Base-by-base conservation (phyloP, 37 sponge, comb jelly and placozoan genomes). In the Corticium candelabrum region DNA sequence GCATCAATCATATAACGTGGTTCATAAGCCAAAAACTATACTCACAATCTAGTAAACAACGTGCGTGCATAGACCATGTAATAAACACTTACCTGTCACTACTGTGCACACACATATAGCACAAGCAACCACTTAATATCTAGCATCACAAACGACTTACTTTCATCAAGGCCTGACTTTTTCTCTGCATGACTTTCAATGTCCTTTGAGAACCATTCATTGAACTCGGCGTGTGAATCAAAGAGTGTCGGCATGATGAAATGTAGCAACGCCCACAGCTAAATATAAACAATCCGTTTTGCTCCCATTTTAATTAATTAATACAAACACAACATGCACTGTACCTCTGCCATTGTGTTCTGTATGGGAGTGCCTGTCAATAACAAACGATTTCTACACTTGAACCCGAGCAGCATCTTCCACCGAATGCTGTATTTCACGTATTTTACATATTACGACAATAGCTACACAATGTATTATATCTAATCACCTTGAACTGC, bases 171-270 rank as follows among this genome's bases (percentile, higher is more conserved):
- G 31, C 75, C 84, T 0, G 86, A 82, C 83, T 90, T 93, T 81
- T 82, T 87, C 79, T 93, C 93, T 0, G 91, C 90, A 37, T 87
- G 93, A 56, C 87, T 89, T 84, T 95, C 96, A 68, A 95, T 95
- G 82, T 95, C 96, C 37, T 82, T 84, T 0, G 93, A 91, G 86
- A 95, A 95, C 96, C 96, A 95, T 75, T 95, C 96, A 36, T 86
- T 91, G 82, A 95, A 95, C 82, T 95, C 96, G 15, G 88, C 92
- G 67, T 95, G 96, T 0, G 90, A 91, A 81, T 95, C 96, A 84
- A 95, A 95, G 83, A 95, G 82, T 7, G 90, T 91, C 21, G 96
- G 96, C 96, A 95, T 95, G 38, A 95, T 91, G 86, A 95, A 95
- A 74, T 95, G 96, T 4, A 95, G 88, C 57, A 95, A 82, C 1